Conservation (phyloP, 2,797 vertebrate genomes). For the Taeniopygia guttata region DNA sequence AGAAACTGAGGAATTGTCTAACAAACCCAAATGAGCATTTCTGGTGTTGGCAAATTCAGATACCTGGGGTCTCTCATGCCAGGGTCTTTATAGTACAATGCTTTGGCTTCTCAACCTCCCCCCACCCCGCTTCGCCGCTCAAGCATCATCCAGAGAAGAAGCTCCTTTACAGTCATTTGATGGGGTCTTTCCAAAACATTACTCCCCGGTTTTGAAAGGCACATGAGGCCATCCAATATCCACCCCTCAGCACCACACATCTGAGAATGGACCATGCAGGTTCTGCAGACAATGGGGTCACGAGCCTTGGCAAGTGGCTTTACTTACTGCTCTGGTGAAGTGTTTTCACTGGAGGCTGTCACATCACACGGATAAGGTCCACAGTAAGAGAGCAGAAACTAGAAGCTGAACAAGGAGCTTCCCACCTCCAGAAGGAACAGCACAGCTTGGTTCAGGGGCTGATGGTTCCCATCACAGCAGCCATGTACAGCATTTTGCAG, state of each 20-base stretch:
- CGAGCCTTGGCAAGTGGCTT: background rate
- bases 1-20: background rate
- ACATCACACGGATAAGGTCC: background rate
- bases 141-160: background rate
- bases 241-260: background rate
- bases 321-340: background rate
- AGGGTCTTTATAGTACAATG: background rate
- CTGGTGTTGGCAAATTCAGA: background rate
- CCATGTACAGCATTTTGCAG: background rate
- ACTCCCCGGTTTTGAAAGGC: background rate
- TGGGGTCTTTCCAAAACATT: background rate
- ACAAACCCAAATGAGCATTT: background rate
- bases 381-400: rapidly evolving
- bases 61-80: background rate
- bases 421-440: background rate
- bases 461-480: background rate
- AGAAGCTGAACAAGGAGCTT: rapidly evolving
- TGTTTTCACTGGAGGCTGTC: background rate
- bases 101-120: background rate
- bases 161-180: background rate
- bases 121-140: background rate
- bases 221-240: rapidly evolving
- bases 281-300: background rate
- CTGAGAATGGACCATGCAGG: background rate
- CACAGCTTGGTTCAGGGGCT: background rate